Evolutionary conservation across 2,888 invertebrate genomes (phyloP).

Genomic region (Rhorus exstirpatorius): DNA sequence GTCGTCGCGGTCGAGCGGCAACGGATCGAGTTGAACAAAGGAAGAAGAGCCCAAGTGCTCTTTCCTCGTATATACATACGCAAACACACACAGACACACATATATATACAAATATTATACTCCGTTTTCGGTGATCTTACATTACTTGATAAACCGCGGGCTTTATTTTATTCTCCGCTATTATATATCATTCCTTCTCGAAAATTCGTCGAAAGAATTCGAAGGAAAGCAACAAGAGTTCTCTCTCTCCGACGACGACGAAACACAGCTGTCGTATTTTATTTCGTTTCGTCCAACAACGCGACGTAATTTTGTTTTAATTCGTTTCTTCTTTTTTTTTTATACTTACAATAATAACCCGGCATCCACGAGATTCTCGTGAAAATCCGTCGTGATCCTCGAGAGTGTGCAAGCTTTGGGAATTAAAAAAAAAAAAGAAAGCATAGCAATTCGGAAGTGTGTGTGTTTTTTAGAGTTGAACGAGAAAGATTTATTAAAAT

Average conservation of each 20-base stretch:
- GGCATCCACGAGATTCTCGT: slow-evolving; percentile 2
- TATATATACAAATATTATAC: too few species aligned
- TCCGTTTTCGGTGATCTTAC: too few species aligned
- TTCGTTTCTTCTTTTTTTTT: neutral
- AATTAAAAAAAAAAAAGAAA: neutral
- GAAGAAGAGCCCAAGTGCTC: slow-evolving; percentile 47
- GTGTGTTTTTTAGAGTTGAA: neutral
- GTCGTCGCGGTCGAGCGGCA: slow-evolving; percentile 49
- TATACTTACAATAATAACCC: neutral
- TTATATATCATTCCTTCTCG: too few species aligned
- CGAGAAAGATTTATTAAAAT: neutral
- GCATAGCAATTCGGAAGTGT: neutral
- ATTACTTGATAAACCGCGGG: too few species aligned
- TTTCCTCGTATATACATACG: slow-evolving; percentile 31
- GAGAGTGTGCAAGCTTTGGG: neutral
- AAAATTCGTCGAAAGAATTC: too few species aligned
- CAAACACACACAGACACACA: too few species aligned
- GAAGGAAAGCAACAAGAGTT: too few species aligned
- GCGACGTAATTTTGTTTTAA: slow-evolving; percentile 8
- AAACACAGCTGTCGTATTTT: too few species aligned
- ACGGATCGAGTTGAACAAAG: slow-evolving; percentile 59
- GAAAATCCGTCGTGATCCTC: neutral
- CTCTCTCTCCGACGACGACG: too few species aligned
- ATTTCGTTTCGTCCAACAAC: too few species aligned
- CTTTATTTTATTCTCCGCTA: too few species aligned